Conservation (phyloP, 2,113 vertebrate genomes). For the Equus przewalskii region DNA sequence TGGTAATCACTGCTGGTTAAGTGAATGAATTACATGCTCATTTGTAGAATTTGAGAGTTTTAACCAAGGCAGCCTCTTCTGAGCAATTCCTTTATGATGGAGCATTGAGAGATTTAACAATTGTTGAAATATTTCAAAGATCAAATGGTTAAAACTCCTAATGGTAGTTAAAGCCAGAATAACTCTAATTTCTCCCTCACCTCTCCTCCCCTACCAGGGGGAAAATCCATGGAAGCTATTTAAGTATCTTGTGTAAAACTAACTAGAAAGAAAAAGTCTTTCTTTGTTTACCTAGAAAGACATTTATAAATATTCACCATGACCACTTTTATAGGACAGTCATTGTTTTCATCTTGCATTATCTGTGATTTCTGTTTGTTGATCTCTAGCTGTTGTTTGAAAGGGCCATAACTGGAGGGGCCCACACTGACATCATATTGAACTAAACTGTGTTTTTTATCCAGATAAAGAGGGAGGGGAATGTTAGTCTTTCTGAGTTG, state of each 20-base stretch:
- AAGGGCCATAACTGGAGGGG: neutral
- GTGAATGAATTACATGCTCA: neutral
- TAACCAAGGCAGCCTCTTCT: neutral
- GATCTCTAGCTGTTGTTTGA: neutral
- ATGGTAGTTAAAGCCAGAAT: neutral
- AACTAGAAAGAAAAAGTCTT: neutral
- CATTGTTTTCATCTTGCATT: slow-evolving; percentile 11
- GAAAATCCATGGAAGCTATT: neutral
- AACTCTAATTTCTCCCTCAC: neutral
- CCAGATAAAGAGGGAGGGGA: neutral
- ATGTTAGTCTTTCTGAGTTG: neutral
- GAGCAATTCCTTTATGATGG: neutral
- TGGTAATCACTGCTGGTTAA: neutral
- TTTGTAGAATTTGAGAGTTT: slow-evolving; percentile 34
- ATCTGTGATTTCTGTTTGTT: neutral
- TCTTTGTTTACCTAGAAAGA: neutral
- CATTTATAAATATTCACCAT: neutral
- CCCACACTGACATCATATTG: neutral
- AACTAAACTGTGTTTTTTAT: neutral
- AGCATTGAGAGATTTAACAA: neutral
- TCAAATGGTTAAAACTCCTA: neutral
- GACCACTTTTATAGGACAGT: neutral
- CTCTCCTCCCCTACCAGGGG: neutral
- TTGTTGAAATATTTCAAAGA: neutral
- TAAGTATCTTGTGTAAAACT: neutral